A percentile compares a stretch with the other conserved stretches of the same genome.
Conservation (phyloP, 64 coral and sea anemone species). For the Actinia tenebrosa region DNA sequence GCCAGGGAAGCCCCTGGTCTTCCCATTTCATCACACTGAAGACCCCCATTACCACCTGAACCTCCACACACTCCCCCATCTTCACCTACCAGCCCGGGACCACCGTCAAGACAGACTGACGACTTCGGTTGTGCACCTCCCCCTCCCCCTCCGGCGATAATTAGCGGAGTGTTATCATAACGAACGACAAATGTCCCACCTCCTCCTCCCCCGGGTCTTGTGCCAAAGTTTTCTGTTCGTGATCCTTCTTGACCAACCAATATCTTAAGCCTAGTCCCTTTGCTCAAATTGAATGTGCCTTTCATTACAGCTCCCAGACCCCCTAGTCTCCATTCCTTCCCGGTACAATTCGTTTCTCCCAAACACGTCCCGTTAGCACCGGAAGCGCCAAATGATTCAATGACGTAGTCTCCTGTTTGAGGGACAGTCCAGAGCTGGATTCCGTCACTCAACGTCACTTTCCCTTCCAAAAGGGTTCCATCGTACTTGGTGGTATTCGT, state of each 20-base stretch:
- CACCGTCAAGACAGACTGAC: conserved; percentile 34
- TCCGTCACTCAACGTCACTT: conserved; percentile 29
- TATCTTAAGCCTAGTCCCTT: conserved; percentile 56
- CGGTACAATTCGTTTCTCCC: background rate
- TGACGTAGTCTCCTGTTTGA: conserved; percentile 48
- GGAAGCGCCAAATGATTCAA: conserved; percentile 59
- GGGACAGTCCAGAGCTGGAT: conserved; percentile 62
- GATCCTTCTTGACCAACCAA: conserved; percentile 73
- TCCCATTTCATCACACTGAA: conserved; percentile 10
- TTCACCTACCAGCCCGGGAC: conserved; percentile 55
- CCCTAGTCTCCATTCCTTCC: conserved; percentile 19
- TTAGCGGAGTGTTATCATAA: conserved; percentile 44
- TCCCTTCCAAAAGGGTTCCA: conserved; percentile 34
- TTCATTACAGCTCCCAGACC: conserved; percentile 55
- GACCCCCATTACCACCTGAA: conserved; percentile 34
- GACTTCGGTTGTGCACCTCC: conserved; percentile 26
- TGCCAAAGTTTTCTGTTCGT: too few species aligned
- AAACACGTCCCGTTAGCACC: conserved; percentile 4
- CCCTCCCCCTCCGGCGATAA: conserved; percentile 77
- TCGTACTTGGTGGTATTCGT: conserved; percentile 27
- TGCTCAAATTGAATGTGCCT: conserved; percentile 45
- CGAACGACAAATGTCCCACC: conserved; percentile 64
- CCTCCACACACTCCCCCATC: conserved; percentile 65
- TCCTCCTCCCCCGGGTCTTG: conserved; percentile 50
- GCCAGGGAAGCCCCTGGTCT: too few species aligned